These are phyloP conservation scores for Monomorium pharaonis DNA, from an alignment of 1,140 invertebrate species.

Conservation along the genomic window DNA sequence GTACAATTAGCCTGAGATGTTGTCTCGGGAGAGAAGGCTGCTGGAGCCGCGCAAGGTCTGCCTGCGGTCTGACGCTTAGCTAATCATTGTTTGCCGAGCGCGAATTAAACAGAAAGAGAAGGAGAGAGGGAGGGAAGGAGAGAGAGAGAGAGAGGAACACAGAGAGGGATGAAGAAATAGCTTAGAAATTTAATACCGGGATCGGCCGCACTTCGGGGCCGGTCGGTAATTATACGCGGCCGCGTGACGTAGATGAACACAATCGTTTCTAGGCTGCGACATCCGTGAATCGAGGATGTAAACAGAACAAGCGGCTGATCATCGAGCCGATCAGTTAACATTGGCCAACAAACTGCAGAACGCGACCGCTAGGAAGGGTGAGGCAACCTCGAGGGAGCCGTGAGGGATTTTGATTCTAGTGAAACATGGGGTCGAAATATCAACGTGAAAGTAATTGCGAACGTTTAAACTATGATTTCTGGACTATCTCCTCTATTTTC, in stretches of 20 bases:
- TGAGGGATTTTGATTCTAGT: neutral
- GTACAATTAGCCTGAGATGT: constrained; percentile 76
- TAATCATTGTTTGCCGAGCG: constrained; percentile 75
- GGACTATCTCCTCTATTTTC: neutral
- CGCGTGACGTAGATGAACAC: constrained; percentile 26
- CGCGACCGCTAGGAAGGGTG: neutral
- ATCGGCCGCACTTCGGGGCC: constrained; percentile 37
- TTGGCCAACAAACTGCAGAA: constrained; percentile 10
- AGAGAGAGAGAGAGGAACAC: neutral
- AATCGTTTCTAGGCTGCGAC: constrained; percentile 46
- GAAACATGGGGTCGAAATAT: constrained; percentile 22
- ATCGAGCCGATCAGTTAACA: constrained; percentile 22
- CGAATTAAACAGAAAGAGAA: constrained; percentile 40
- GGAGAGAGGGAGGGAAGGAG: neutral
- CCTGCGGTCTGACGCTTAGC: constrained; percentile 76
- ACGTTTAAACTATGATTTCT: neutral
- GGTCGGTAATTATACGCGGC: constrained; percentile 57
- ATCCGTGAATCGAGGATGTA: constrained; percentile 18
- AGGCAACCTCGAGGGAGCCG: constrained; percentile 8
- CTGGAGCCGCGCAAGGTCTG: constrained; percentile 78
- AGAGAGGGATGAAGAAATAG: constrained; percentile 52
- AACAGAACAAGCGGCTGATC: constrained; percentile 7
- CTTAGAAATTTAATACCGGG: constrained; percentile 71
- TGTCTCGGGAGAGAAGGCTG: constrained; percentile 72
- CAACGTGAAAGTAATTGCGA: neutral